Evolutionary conservation across 2,797 vertebrate genomes (phyloP).

Genomic region (Enteromius argenteus): DNA sequence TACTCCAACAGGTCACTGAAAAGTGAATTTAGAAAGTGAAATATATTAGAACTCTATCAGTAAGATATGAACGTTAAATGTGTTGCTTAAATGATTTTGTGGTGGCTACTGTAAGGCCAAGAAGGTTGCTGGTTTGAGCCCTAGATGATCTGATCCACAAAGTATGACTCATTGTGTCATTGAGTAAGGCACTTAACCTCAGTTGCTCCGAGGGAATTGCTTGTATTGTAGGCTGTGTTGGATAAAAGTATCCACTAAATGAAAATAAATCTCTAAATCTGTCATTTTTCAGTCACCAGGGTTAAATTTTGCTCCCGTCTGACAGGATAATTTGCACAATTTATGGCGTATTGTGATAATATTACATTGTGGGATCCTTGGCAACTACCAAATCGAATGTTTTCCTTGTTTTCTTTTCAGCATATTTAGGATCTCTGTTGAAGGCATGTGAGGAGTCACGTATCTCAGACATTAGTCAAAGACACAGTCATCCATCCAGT

Average conservation of each 20-base stretch:
- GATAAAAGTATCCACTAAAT: slow-evolving; percentile 3
- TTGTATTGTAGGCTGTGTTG: not conserved
- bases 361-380: not conserved
- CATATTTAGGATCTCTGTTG: slow-evolving; percentile 8
- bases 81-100: not conserved
- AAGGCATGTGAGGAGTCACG: not conserved
- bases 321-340: not conserved
- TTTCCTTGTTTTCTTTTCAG: not conserved
- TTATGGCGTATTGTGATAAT: not conserved
- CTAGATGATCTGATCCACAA: not conserved
- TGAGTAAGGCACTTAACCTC: slow-evolving; percentile 15
- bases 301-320: not conserved
- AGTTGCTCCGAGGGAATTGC: not conserved
- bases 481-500: slow-evolving; percentile 41
- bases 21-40: not conserved
- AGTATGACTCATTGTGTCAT: not conserved
- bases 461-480: slow-evolving; percentile 29
- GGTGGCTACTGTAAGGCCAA: not conserved
- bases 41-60: not conserved
- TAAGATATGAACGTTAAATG: not conserved
- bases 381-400: not conserved
- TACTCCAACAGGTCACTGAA: not conserved
- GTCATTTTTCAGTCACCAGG: slow-evolving; percentile 23
- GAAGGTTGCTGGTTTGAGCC: not conserved
- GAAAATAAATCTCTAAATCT: slow-evolving; percentile 7